Evolutionary conservation across 1,140 invertebrate genomes (phyloP).

Genomic region (Potamilus streckersoni): DNA sequence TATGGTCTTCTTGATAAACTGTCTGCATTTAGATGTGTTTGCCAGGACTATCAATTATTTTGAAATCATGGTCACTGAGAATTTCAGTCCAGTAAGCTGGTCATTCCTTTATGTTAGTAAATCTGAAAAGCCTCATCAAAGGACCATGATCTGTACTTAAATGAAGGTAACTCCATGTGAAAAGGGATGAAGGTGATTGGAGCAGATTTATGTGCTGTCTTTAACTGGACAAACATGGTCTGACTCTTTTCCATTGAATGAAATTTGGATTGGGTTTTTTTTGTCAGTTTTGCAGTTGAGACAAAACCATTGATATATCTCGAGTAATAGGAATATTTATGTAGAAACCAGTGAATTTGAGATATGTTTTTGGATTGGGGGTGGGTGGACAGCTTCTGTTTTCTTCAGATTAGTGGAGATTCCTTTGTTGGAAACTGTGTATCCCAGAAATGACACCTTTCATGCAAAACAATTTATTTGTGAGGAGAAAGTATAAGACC

Average conservation of each 20-base stretch:
- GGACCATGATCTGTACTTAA: neutral
- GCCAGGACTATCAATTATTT: neutral
- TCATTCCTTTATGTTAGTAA: neutral
- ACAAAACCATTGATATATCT: neutral
- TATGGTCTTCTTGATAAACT: conserved; percentile 3
- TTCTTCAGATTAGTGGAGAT: conserved; percentile 65
- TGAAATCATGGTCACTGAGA: neutral
- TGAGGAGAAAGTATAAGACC: conserved; percentile 25
- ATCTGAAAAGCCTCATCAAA: neutral
- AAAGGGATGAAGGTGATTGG: conserved; percentile 1
- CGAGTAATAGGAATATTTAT: neutral
- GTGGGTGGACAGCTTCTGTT: conserved; percentile 55
- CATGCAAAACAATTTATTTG: conserved; percentile 13
- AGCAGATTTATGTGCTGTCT: neutral
- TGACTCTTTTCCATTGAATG: neutral
- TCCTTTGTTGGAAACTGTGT: conserved; percentile 53
- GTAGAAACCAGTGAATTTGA: neutral
- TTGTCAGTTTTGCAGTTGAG: neutral
- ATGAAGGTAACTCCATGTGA: neutral
- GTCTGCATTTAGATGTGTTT: conserved; percentile 5
- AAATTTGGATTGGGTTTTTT: neutral
- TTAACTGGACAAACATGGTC: neutral
- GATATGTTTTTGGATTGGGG: conserved; percentile 10
- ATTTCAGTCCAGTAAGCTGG: neutral
- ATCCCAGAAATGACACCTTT: conserved; percentile 38